Evolutionary conservation across 1,140 invertebrate species (phyloP), one percentile per base, ranked within the genome.

Genomic region (Oscheius sp.): DNA sequence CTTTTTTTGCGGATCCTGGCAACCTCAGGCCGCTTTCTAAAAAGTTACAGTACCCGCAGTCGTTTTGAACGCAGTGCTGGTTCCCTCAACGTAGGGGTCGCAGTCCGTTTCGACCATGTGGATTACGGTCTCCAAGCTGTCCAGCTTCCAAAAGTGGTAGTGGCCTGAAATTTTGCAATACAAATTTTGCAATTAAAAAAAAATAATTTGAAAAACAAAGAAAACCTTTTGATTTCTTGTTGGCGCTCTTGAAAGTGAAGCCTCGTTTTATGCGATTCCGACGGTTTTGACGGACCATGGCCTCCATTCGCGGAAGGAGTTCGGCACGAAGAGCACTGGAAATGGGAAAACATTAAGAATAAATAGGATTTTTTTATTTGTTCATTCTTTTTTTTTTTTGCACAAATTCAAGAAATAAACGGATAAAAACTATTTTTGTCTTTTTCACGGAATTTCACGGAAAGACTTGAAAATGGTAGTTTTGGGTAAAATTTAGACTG

Each of bases 221-320:
- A 42, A 42, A 10, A 4, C 42, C 46, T 28, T 78, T 35, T 1
- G 65, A 62, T 42, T 77, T 77, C 59, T 62, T 63, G 23, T 36
- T 31, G 20, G 61, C 35, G 42, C 79, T 78, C 32, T 38, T 29
- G 42, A 80, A 80, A 38, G 63, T 72, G n/a, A 62, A 29, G 13
- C 79, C 79, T 31, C 62, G 55, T 52, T 82, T 80, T 15, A 80
- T 35, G 29, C 49, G 81, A 62, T 78, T 73, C 18, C 59, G 73
- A 31, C 71, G 74, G 34, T 76, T 73, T 10, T 31, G 62, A n/a
- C 76, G 55, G 1, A 80, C 79, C 15, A 80, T 23, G n/a, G 66
- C 45, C 61, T 79, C 79, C 20, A 80, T 81, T 42, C 45, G 29
- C 28, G 79, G 79, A 1, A 63, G 68, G 13, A 80, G 63, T 59